These are phyloP conservation scores for Trachymyrmex cornetzi DNA, from an alignment of 1,140 invertebrate species.

Conservation along the genomic window DNA sequence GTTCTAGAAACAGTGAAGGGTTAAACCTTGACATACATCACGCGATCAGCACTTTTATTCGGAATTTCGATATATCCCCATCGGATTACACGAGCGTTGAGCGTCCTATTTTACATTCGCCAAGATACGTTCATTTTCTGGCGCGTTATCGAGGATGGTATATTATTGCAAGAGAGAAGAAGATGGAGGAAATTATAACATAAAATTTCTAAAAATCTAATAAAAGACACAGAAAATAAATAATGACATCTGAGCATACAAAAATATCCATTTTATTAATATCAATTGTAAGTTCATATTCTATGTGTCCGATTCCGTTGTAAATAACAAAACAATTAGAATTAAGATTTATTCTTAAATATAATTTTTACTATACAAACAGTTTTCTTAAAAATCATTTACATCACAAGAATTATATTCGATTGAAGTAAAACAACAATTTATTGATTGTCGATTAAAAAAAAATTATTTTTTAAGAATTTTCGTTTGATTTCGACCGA, in stretches of 20 bases:
- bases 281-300: neutral
- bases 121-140: slow-evolving; percentile 4
- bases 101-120: slow-evolving; percentile 44
- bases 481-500: neutral
- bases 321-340: neutral
- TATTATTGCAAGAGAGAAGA: neutral
- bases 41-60: slow-evolving; percentile 42
- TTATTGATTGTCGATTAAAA: neutral
- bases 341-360: neutral
- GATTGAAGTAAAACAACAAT: neutral
- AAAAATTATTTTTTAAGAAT: neutral
- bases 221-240: neutral
- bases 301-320: neutral
- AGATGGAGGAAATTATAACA: neutral
- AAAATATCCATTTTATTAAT: neutral
- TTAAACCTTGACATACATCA: slow-evolving; percentile 60
- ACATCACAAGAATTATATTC: neutral
- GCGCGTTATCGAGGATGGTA: neutral
- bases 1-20: slow-evolving; percentile 6
- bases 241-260: neutral
- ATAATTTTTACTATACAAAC: too few species aligned
- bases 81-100: slow-evolving; percentile 21
- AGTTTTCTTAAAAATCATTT: neutral
- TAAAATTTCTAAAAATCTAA: neutral
- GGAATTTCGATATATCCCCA: slow-evolving; percentile 43